A percentile compares a stretch with the other conserved stretches of the same genome.
Conservation (phyloP, 2,113 vertebrate species). For the Semnopithecus entellus region DNA sequence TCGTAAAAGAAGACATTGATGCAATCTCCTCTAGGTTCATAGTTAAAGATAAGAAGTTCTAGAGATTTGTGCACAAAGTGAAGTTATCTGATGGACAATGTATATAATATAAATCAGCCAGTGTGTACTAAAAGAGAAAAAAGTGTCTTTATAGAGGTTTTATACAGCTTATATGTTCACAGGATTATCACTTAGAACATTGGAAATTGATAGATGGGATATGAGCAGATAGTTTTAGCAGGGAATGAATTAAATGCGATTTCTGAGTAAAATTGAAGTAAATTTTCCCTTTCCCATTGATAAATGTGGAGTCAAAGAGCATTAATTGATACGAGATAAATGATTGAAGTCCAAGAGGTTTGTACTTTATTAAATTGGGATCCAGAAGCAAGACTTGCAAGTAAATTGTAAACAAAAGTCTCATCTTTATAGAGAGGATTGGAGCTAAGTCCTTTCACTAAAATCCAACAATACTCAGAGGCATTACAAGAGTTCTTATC, state of each 20-base stretch:
- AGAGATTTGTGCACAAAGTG: not conserved
- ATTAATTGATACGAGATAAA: not conserved
- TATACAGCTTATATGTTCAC: not conserved
- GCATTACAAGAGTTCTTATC: not conserved
- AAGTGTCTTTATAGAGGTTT: not conserved
- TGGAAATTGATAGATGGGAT: not conserved
- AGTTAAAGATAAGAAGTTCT: not conserved
- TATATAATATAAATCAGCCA: not conserved
- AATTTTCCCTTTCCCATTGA: not conserved
- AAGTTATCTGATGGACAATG: not conserved
- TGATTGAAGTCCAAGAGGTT: not conserved
- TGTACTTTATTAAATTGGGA: not conserved
- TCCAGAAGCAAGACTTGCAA: not conserved
- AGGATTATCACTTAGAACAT: not conserved
- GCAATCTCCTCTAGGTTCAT: not conserved
- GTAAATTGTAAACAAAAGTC: not conserved
- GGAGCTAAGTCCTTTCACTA: not conserved
- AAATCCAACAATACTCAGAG: not conserved
- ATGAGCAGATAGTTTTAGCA: not conserved
- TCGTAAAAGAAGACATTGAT: not conserved
- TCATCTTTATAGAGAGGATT: not conserved
- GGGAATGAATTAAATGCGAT: not conserved
- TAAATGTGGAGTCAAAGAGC: not conserved
- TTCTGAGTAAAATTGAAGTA: not conserved
- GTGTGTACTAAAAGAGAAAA: not conserved